Evolutionary conservation across 2,797 vertebrate species (phyloP).

Genomic region (Notamacropus eugenii): DNA sequence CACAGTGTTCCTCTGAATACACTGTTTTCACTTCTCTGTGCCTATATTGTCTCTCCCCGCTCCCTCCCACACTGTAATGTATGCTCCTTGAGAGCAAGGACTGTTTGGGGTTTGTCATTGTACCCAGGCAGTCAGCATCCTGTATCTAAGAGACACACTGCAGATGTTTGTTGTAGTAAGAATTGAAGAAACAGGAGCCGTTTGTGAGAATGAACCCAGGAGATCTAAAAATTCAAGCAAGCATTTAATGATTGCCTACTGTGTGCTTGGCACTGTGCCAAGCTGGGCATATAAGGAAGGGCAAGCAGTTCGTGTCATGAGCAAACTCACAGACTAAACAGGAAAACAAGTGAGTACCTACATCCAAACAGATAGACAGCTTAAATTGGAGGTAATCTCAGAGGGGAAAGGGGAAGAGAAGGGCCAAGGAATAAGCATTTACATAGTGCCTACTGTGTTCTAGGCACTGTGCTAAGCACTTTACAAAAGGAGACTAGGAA

Average conservation of each 20-base stretch:
- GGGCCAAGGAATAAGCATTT: neutral
- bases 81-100: neutral
- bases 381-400: neutral
- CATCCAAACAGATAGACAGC: accelerated
- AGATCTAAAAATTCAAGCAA: neutral
- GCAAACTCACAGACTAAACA: neutral
- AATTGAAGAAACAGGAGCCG: neutral
- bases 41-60: neutral
- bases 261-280: neutral
- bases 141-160: neutral
- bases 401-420: neutral
- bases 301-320: neutral
- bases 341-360: neutral
- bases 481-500: neutral
- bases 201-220: neutral
- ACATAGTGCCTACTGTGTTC: neutral
- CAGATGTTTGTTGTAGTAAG: neutral
- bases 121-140: neutral
- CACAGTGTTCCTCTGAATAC: neutral
- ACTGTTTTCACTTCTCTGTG: neutral
- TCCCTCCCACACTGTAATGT: neutral
- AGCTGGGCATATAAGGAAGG: neutral
- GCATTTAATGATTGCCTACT: neutral
- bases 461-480: neutral
- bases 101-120: neutral